These are phyloP conservation scores for Riparia riparia DNA, from an alignment of 2,113 vertebrate genomes.

Conservation along the genomic window DNA sequence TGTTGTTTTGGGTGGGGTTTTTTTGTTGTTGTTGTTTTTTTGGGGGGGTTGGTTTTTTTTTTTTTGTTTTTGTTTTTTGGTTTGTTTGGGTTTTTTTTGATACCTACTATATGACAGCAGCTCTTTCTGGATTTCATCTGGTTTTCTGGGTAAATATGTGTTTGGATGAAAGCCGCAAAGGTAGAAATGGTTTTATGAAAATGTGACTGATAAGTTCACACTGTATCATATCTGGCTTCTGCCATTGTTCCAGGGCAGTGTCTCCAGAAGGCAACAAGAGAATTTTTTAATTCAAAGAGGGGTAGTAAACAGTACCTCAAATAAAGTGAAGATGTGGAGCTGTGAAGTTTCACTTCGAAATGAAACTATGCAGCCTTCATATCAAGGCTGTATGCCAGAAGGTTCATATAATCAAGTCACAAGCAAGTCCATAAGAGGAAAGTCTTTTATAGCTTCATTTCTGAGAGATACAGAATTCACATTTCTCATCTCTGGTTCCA, in stretches of 20 bases:
- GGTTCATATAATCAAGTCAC: conserved; percentile 30
- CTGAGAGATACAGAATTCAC: neutral
- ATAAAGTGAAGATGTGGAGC: neutral
- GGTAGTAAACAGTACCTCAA: neutral
- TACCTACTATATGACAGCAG: neutral
- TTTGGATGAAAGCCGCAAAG: conserved; percentile 43
- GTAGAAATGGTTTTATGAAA: conserved; percentile 25
- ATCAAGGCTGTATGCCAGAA: neutral
- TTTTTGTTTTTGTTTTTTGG: neutral
- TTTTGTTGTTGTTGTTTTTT: no score
- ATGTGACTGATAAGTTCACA: neutral
- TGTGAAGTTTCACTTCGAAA: conserved; percentile 45
- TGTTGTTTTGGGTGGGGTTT: no score
- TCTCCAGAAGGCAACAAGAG: neutral
- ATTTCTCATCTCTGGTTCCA: neutral
- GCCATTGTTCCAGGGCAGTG: neutral
- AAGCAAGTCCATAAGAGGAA: conserved; percentile 45
- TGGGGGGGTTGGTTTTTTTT: no score
- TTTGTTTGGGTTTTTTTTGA: neutral
- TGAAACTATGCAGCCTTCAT: conserved; percentile 27
- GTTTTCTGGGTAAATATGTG: neutral
- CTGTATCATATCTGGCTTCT: neutral
- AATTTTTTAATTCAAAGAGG: neutral
- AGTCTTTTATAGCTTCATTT: neutral
- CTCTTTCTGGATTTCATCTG: conserved; percentile 14